Evolutionary conservation across 1,140 invertebrate genomes (phyloP).

Genomic region (Sarcophaga peregrina): DNA sequence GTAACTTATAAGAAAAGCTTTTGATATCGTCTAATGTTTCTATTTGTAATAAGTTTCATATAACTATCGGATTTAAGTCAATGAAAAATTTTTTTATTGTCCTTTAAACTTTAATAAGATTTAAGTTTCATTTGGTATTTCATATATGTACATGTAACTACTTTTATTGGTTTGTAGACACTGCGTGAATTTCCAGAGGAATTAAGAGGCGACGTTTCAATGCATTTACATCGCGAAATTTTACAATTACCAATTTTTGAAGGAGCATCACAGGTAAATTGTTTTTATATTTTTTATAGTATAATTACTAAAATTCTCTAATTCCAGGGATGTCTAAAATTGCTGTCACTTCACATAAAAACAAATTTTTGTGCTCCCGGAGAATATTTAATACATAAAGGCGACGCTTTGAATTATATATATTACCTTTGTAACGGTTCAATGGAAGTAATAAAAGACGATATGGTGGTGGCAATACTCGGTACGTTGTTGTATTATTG

Average conservation of each 20-base stretch:
- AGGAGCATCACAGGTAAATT: constrained; percentile 75
- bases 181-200: constrained; percentile 97
- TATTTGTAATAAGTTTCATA: too few relatives aligned
- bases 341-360: constrained; percentile 89
- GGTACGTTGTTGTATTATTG: constrained; percentile 72
- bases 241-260: constrained; percentile 94
- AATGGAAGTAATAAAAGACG: constrained; percentile 98
- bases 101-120: too few relatives aligned
- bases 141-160: too few relatives aligned
- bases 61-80: too few relatives aligned
- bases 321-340: constrained; percentile 86
- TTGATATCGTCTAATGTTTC: too few relatives aligned
- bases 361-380: constrained; percentile 96
- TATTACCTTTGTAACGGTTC: constrained; percentile 98
- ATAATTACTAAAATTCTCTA: background rate
- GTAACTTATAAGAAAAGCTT: too few relatives aligned
- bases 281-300: constrained; percentile 2
- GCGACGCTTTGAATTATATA: constrained; percentile 94
- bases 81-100: too few relatives aligned
- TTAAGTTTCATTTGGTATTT: too few relatives aligned
- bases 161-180: constrained; percentile 72
- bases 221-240: constrained; percentile 95
- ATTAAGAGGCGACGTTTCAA: constrained; percentile 91
- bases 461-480: constrained; percentile 97
- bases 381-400: constrained; percentile 96